These are phyloP conservation scores for Microctenopoma lineatum DNA, from an alignment of 2,797 vertebrate species.

Conservation along the genomic window DNA sequence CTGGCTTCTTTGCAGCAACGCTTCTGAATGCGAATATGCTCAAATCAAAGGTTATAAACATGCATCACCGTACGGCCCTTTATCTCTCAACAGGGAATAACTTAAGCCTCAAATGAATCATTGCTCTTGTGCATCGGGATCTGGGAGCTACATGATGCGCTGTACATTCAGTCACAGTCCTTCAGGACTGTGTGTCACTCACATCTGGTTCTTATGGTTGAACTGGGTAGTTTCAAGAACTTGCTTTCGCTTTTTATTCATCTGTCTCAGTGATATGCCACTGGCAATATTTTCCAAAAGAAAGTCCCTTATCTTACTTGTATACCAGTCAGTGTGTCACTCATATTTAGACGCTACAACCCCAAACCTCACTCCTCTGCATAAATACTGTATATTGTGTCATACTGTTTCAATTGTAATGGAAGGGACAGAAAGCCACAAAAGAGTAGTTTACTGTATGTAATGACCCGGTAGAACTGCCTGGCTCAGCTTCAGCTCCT, in stretches of 20 bases:
- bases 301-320: slow-evolving; percentile 23
- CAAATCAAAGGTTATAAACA: slow-evolving; percentile 75
- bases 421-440: slow-evolving; percentile 12
- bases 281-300: slow-evolving; percentile 44
- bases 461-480: slow-evolving; percentile 9
- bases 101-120: slow-evolving; percentile 64
- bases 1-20: slow-evolving; percentile 48
- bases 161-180: slow-evolving; percentile 55
- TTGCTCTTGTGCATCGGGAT: slow-evolving; percentile 41
- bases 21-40: slow-evolving; percentile 67
- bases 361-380: slow-evolving; percentile 15
- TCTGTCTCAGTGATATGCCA: slow-evolving; percentile 24
- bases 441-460: not conserved
- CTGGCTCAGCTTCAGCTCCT: not conserved
- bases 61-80: slow-evolving; percentile 62
- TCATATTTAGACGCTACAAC: slow-evolving; percentile 17
- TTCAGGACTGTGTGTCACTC: slow-evolving; percentile 40
- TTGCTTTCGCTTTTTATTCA: slow-evolving; percentile 44
- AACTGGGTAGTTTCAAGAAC: slow-evolving; percentile 48
- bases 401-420: slow-evolving; percentile 4
- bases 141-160: slow-evolving; percentile 60
- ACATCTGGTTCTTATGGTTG: slow-evolving; percentile 36
- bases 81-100: slow-evolving; percentile 57
- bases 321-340: slow-evolving; percentile 12
- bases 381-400: slow-evolving; percentile 5